phyloP scores from a whole-genome alignment of 2,888 invertebrate genomes.

The Choreutis nemorana region DNA sequence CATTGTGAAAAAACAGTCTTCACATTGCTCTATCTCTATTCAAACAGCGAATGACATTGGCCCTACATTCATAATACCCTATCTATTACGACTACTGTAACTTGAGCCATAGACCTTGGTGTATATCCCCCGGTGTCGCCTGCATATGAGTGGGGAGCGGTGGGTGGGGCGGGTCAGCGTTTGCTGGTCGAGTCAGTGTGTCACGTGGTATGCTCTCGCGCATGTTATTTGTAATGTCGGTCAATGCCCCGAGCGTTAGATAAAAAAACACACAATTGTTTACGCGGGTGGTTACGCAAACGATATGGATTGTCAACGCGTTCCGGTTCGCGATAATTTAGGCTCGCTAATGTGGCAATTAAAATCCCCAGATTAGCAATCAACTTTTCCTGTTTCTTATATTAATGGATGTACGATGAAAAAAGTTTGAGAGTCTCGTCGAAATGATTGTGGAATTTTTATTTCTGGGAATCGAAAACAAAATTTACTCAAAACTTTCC shows the following conservation, averaged over 20 bases:
- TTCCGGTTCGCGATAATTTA: too few species aligned
- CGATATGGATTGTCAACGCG: conserved; percentile 15
- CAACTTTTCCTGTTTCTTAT: too few species aligned
- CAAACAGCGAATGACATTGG: conserved; percentile 50
- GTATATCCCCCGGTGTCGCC: conserved; percentile 5
- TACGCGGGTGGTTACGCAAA: conserved; percentile 56
- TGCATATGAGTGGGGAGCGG: neutral
- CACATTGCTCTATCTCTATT: conserved; percentile 27
- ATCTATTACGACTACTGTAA: conserved; percentile 23
- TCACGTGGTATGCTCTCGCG: conserved; percentile 60
- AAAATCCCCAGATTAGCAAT: too few species aligned
- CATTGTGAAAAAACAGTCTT: conserved; percentile 15
- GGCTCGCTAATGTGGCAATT: too few species aligned
- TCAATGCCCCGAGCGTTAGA: conserved; percentile 64
- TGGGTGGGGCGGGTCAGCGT: conserved; percentile 16
- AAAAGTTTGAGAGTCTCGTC: too few species aligned
- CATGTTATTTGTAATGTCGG: conserved; percentile 60
- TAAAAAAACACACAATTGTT: conserved; percentile 59
- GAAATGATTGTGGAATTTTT: too few species aligned
- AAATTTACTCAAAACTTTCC: too few species aligned
- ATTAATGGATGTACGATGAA: too few species aligned
- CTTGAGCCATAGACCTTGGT: conserved; percentile 11
- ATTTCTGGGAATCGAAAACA: too few species aligned
- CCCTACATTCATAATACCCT: conserved; percentile 41
- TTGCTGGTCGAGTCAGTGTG: conserved; percentile 38